Percentiles rank a stretch among this genome's conserved stretches.
These are phyloP conservation scores for Tetramorium simillimum DNA, from an alignment of 1,140 invertebrate species.

Conservation along the genomic window DNA sequence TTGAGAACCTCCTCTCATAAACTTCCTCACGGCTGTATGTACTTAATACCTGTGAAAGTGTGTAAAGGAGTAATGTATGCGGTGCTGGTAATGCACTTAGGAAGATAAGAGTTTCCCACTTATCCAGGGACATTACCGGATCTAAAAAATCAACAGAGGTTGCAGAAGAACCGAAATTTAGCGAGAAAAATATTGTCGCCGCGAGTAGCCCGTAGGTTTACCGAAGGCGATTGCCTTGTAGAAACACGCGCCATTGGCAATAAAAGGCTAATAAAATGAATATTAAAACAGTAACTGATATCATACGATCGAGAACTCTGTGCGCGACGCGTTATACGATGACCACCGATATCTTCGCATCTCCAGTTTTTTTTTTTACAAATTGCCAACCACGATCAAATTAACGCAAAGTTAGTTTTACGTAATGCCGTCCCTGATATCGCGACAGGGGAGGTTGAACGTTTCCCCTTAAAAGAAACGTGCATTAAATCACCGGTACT, in stretches of 20 bases:
- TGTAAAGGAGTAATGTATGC: conserved; percentile 70
- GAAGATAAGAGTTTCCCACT: conserved; percentile 74
- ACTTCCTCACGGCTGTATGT: conserved; percentile 68
- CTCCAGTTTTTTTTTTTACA: not conserved
- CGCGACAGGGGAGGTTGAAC: conserved; percentile 46
- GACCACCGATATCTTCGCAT: not conserved
- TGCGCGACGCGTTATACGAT: not conserved
- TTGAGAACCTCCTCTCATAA: conserved; percentile 71
- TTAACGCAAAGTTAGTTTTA: conserved; percentile 65
- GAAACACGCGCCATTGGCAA: not conserved
- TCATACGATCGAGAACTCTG: not conserved
- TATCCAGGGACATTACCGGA: conserved; percentile 70
- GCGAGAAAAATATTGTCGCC: conserved; percentile 38
- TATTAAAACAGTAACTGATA: not conserved
- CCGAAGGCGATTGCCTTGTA: conserved; percentile 3
- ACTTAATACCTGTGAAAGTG: conserved; percentile 68
- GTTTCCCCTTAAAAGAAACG: conserved; percentile 55
- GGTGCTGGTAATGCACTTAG: conserved; percentile 75
- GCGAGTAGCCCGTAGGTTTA: not conserved
- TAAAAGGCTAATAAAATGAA: not conserved
- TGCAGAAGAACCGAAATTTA: conserved; percentile 69
- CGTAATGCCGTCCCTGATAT: conserved; percentile 25
- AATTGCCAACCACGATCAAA: conserved; percentile 42
- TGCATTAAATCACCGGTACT: conserved; percentile 71
- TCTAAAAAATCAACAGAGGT: conserved; percentile 70